These are phyloP conservation scores for Pogonocherus hispidulus DNA, from an alignment of 2,888 invertebrate species.

Conservation along the genomic window DNA sequence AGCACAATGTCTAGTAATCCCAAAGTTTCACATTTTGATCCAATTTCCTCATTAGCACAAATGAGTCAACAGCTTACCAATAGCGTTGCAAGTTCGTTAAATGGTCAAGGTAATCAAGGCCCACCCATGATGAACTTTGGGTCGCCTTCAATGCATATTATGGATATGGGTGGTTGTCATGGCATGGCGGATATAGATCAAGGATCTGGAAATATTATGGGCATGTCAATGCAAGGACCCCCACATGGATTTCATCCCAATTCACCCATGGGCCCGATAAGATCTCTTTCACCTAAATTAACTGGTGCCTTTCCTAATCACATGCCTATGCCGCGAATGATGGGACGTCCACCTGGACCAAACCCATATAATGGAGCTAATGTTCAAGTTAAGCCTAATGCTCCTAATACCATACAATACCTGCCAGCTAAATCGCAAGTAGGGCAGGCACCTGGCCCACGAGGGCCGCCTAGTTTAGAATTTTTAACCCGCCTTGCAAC, in stretches of 20 bases:
- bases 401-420: constrained; percentile 98
- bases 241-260: constrained; percentile 67
- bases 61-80: constrained; percentile 94
- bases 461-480: constrained; percentile 90
- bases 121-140: constrained; percentile 72
- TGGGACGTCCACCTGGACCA: constrained; percentile 75
- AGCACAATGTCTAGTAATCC: constrained; percentile 72
- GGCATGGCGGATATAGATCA: constrained; percentile 66
- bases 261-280: constrained; percentile 65
- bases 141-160: constrained; percentile 70
- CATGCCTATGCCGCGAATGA: constrained; percentile 72
- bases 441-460: constrained; percentile 81
- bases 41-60: constrained; percentile 93
- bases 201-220: constrained; percentile 62
- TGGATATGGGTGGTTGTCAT: constrained; percentile 67
- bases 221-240: constrained; percentile 67
- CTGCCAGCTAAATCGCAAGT: constrained; percentile 94
- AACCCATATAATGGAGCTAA: constrained; percentile 82
- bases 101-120: constrained; percentile 71
- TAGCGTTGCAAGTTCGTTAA: constrained; percentile 75
- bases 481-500: constrained; percentile 91
- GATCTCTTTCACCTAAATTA: constrained; percentile 78
- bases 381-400: constrained; percentile 95
- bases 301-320: constrained; percentile 71
- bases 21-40: constrained; percentile 87